Percentiles rank a stretch among this genome's conserved stretches.
phyloP scores from a whole-genome alignment of 1,140 invertebrate species.

The Drosophila subobscura region DNA sequence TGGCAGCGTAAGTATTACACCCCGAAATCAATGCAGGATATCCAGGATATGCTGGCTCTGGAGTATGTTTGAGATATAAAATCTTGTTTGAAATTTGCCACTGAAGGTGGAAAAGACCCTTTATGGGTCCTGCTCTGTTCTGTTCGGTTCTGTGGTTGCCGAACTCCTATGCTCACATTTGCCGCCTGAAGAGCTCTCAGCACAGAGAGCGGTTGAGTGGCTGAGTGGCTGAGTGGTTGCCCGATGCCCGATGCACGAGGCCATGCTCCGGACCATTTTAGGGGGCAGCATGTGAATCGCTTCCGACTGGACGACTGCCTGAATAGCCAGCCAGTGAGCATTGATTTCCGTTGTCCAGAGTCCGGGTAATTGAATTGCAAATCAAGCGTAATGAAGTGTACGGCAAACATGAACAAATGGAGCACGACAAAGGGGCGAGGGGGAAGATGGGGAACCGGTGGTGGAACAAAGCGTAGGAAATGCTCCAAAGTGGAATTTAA shows the following conservation, averaged over 20 bases:
- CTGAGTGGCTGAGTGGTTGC: neutral
- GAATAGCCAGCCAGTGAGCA: constrained; percentile 28
- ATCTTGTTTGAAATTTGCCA: neutral
- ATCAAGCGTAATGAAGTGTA: constrained; percentile 77
- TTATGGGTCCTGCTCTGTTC: too few relatives aligned
- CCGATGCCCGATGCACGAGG: constrained; percentile 19
- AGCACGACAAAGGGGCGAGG: constrained; percentile 13
- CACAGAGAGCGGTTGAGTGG: too few relatives aligned
- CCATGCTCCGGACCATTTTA: constrained; percentile 34
- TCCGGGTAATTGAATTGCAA: constrained; percentile 79
- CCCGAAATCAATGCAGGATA: too few relatives aligned
- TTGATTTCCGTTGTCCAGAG: constrained; percentile 12
- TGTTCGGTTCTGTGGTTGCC: too few relatives aligned
- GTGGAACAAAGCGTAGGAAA: constrained; percentile 26
- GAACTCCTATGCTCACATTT: neutral
- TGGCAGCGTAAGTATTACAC: constrained; percentile 84
- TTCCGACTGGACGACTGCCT: constrained; percentile 44
- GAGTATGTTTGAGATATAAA: neutral
- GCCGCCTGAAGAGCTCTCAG: neutral
- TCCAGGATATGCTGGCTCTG: too few relatives aligned
- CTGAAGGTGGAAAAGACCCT: too few relatives aligned
- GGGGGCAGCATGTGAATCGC: constrained; percentile 29
- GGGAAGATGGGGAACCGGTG: too few relatives aligned
- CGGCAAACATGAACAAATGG: constrained; percentile 67
- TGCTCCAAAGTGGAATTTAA: constrained; percentile 57